Evolutionary conservation across 2,113 vertebrate genomes (phyloP).

Genomic region (Corythaixoides concolor): DNA sequence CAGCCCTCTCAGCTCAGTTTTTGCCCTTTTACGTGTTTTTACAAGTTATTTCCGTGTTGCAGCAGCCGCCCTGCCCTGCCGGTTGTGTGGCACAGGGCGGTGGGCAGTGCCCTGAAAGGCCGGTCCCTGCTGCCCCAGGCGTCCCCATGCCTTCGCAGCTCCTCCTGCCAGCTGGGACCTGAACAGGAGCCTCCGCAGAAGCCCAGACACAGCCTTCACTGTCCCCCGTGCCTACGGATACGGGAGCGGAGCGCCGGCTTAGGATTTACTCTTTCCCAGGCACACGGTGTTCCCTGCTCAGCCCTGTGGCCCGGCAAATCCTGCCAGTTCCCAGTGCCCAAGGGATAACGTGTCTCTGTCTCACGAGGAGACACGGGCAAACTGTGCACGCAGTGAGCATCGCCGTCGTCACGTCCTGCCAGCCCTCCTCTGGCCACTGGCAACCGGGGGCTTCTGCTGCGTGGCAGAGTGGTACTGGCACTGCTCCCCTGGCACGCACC

Average conservation of each 20-base stretch:
- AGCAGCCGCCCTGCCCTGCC: not conserved
- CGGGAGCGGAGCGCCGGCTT: fast-evolving
- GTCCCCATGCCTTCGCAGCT: not conserved
- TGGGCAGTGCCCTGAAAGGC: not conserved
- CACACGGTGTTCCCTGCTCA: not conserved
- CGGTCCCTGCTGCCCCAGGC: not conserved
- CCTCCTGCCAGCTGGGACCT: not conserved
- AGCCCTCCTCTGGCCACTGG: not conserved
- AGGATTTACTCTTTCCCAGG: not conserved
- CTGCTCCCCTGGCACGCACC: not conserved
- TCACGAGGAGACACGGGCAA: too few relatives aligned
- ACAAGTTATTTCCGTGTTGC: not conserved
- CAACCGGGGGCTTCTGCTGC: not conserved
- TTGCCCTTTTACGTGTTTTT: not conserved
- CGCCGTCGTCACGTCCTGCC: not conserved
- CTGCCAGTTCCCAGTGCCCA: not conserved
- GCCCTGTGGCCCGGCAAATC: not conserved
- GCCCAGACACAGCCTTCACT: not conserved
- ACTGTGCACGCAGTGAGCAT: fast-evolving
- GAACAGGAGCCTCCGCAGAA: not conserved
- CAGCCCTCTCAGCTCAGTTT: not conserved
- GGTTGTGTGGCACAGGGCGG: fast-evolving
- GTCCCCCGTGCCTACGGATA: not conserved
- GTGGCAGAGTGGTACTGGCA: not conserved
- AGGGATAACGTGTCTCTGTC: fast-evolving